These are phyloP conservation scores for Ladona fulva DNA, from an alignment of 1,140 invertebrate species.

Conservation along the genomic window DNA sequence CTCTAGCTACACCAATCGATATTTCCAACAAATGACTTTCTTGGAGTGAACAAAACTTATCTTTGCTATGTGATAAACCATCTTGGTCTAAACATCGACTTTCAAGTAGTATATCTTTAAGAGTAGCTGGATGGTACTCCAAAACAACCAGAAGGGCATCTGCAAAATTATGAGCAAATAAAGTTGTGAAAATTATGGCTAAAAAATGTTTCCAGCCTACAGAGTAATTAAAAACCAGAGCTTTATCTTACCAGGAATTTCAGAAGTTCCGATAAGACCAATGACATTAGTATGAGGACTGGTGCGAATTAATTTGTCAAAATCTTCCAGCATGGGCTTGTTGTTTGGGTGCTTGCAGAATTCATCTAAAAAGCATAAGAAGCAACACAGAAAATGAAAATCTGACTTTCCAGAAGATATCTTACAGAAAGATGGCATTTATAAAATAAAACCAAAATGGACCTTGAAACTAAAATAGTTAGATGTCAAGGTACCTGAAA, in stretches of 20 bases:
- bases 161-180: background rate
- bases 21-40: constrained; percentile 49
- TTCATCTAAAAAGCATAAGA: constrained; percentile 41
- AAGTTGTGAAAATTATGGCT: background rate
- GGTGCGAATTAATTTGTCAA: constrained; percentile 57
- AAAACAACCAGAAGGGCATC: constrained; percentile 60
- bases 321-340: constrained; percentile 56
- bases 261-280: constrained; percentile 66
- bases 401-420: too few species aligned
- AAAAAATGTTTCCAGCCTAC: background rate
- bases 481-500: too few species aligned
- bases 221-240: background rate
- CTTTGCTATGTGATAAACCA: constrained; percentile 29
- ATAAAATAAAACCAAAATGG: too few species aligned
- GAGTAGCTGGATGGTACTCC: constrained; percentile 50
- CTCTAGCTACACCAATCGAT: constrained; percentile 47
- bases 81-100: constrained; percentile 50
- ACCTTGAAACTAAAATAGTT: too few species aligned
- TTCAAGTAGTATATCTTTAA: constrained; percentile 58
- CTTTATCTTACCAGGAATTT: constrained; percentile 44
- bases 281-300: constrained; percentile 61
- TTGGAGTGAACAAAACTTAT: constrained; percentile 46
- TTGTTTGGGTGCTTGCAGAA: constrained; percentile 51
- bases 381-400: background rate
- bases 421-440: too few species aligned